These are phyloP conservation scores for Nemotelus pantherinus DNA, from an alignment of 2,888 invertebrate genomes.

Conservation along the genomic window DNA sequence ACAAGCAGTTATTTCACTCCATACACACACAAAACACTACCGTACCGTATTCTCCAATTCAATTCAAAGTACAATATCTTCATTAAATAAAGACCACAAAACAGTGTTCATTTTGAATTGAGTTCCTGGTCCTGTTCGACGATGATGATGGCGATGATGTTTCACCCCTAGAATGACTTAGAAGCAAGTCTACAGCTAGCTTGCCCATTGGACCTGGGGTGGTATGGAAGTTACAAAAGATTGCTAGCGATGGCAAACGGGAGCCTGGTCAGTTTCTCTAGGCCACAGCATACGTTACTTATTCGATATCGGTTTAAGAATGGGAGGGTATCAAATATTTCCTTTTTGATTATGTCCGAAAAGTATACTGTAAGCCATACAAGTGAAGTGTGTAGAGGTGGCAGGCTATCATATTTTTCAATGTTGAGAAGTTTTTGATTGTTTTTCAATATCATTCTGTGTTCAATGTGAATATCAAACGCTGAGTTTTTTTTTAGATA, in stretches of 20 bases:
- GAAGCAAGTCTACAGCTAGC: not conserved
- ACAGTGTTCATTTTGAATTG: conserved; percentile 51
- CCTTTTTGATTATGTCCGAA: conserved; percentile 50
- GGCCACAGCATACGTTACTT: conserved; percentile 21
- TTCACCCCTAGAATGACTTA: not conserved
- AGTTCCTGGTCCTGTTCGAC: not conserved
- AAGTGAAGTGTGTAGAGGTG: too few species aligned
- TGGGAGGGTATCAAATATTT: conserved; percentile 48
- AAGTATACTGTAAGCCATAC: too few species aligned
- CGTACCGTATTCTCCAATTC: not conserved
- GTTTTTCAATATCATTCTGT: too few species aligned
- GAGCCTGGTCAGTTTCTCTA: too few species aligned
- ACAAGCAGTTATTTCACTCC: not conserved
- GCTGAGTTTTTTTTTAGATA: too few species aligned
- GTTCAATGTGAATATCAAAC: too few species aligned
- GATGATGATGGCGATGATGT: not conserved
- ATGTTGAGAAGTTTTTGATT: too few species aligned
- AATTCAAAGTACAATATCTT: conserved; percentile 37
- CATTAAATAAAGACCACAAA: conserved; percentile 50
- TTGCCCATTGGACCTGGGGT: too few species aligned
- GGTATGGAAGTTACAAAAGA: too few species aligned
- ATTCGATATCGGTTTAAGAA: conserved; percentile 15
- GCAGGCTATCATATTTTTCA: too few species aligned
- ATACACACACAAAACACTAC: not conserved
- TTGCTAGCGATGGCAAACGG: too few species aligned